These are phyloP conservation scores for Chrysopilus asiliformis DNA, from an alignment of 2,888 invertebrate genomes.

Conservation along the genomic window DNA sequence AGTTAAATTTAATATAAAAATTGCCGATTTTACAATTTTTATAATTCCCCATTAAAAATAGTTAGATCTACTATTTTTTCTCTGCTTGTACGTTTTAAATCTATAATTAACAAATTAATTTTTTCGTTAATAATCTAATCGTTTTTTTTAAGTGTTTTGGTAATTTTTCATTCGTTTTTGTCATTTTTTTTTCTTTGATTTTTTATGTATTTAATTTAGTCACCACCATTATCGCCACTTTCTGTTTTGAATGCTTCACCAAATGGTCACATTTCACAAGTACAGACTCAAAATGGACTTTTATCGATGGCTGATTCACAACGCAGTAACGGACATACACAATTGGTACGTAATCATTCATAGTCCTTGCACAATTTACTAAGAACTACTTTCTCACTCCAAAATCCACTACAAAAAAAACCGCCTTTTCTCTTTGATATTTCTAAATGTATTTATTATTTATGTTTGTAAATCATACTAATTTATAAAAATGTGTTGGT, in stretches of 20 bases:
- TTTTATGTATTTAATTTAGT: slow-evolving; percentile 13
- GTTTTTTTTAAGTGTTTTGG: neutral
- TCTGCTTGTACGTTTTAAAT: too few species aligned
- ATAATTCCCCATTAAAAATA: too few species aligned
- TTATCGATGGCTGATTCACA: slow-evolving; percentile 20
- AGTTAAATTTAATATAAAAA: too few species aligned
- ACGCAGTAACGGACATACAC: slow-evolving; percentile 20
- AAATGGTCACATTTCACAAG: slow-evolving; percentile 21
- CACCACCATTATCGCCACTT: slow-evolving; percentile 21
- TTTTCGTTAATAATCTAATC: too few species aligned
- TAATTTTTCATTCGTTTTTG: neutral
- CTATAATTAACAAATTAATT: too few species aligned
- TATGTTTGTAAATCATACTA: too few species aligned
- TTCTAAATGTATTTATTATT: slow-evolving; percentile 5
- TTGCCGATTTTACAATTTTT: too few species aligned
- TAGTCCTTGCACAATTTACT: too few species aligned
- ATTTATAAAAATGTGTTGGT: too few species aligned
- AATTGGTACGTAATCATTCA: slow-evolving; percentile 23
- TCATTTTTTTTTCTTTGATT: slow-evolving; percentile 6
- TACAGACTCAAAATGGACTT: slow-evolving; percentile 19
- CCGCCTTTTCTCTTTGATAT: slow-evolving; percentile 2
- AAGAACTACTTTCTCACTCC: too few species aligned
- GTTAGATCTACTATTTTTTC: too few species aligned
- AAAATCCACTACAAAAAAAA: too few species aligned
- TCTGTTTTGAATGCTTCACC: slow-evolving; percentile 22